Base-by-base conservation (phyloP, 2,888 invertebrate species). In the Andrena marginata region DNA sequence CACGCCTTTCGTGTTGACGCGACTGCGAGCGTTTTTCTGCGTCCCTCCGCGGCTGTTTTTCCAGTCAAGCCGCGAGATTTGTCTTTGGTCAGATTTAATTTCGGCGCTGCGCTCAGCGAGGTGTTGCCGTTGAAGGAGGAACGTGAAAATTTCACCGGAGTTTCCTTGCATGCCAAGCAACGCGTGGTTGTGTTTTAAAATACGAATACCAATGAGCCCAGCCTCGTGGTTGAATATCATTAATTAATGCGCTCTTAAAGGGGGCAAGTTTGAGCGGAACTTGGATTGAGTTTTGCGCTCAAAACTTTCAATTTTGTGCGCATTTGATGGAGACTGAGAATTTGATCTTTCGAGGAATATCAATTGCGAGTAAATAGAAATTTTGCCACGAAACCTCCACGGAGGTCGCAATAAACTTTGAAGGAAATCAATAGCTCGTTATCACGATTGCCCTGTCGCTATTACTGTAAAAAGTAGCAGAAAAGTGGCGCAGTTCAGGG, bases 61-160 rank as follows among this genome's bases (percentile, higher is more conserved):
- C 23, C 42, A 31, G 29, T 13, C 56, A 13, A 33, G 16, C 29
- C 16, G 48, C 42, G 59, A 70, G 48, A 56, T 56, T 67, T n/a
- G 59, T n/a, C 33, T 59, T 48, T 62, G 23, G 62, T 20, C 20
- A 31, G 71, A 62, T 71, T 49, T 62, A 71, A 71, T 71, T 71
- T 71, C 31, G 8, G 20, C n/a, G 13, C 42, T 20, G 70, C 42
- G 42, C 29, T 42, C 16, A 48, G 35, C 59, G 59, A 48, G 42
- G 20, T 42, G 29, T 60, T 20, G n/a, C 33, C 35, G 54, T 35
- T 29, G 42, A 51, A 51, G 51, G 20, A 20, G 33, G 20, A 26
- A 63, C 35, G 63, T 5, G 63, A 23, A 33, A 63, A 63, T 4
- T 23, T 10, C 51, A 51, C 51, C 7, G 20, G 42, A 42, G 4